Base-by-base conservation (phyloP, 2,888 invertebrate species). In the Nasonia oneida region DNA sequence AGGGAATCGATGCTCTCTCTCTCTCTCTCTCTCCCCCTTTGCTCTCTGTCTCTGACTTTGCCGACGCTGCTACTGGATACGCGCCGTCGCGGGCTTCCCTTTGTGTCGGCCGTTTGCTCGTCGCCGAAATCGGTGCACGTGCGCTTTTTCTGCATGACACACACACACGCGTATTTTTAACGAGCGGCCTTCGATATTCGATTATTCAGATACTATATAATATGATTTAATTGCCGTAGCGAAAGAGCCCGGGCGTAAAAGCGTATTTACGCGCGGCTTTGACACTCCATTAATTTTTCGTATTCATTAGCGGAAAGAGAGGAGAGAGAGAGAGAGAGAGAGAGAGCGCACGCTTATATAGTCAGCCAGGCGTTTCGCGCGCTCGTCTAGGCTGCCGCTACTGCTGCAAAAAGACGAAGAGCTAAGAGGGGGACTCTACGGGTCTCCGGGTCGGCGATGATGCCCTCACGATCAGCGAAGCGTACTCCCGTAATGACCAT, bases 371-470 rank as follows among this genome's bases (percentile, higher is more conserved):
- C 84, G 50, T 64, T 42, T 71, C 85, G 73, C 85, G 73, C 78
- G 42, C 67, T 61, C 81, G 74, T 74, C 82, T 53, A 78, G 79
- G 61, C 70, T 53, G 53, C 18, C 18, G 18, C 53, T 50, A 50
- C 50, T 50, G 15, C 37, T 12, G n/a, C 57, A 73, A 83, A 77
- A 37, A 77, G 39, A 3, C 8, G 18, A 64, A 29, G 29, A 29
- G 29, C 1, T 29, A 29, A 29, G 29, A 29, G 29, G 23, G 23
- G 23, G 23, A 23, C 23, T 23, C 23, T 23, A 23, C 92, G 93
- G 93, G 93, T 93, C 92, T 93, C 88, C 93, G 93, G 93, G 93
- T 93, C 93, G 93, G 88, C 93, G 93, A 92, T 93, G 93, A 93
- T 93, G 92, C 93, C 92, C 92, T 91, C 91, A 91, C 92, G 92